Evolutionary conservation across 2,888 invertebrate species (phyloP).

Genomic region (Exephanes ischioxanthus): DNA sequence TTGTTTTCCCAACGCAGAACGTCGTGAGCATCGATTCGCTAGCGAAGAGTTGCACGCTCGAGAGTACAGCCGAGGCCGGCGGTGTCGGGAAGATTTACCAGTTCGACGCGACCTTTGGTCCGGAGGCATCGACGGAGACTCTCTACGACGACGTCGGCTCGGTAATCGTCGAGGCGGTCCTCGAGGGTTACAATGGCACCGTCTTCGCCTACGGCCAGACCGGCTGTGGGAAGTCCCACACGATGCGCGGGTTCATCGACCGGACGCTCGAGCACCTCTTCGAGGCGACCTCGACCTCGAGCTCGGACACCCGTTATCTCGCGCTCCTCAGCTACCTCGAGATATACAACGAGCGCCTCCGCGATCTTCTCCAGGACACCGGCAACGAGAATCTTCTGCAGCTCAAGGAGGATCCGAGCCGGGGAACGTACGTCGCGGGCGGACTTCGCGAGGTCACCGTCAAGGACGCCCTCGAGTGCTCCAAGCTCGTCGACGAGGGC

Average conservation of each 20-base stretch:
- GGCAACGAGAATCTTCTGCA: conserved; percentile 87
- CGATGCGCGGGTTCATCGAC: conserved; percentile 95
- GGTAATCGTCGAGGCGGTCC: conserved; percentile 89
- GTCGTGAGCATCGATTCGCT: conserved; percentile 88
- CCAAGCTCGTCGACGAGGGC: conserved; percentile 90
- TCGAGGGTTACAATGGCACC: conserved; percentile 97
- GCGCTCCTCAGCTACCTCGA: conserved; percentile 93
- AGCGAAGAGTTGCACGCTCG: conserved; percentile 86
- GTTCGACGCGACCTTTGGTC: conserved; percentile 94
- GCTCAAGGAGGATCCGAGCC: conserved; percentile 87
- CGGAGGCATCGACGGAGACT: conserved; percentile 92
- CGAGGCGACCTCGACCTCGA: conserved; percentile 92
- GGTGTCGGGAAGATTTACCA: conserved; percentile 81
- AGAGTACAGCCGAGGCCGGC: conserved; percentile 78
- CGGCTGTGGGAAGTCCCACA: conserved; percentile 96
- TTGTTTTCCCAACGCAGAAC: conserved; percentile 81
- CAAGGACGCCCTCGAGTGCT: conserved; percentile 92
- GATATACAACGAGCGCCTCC: conserved; percentile 94
- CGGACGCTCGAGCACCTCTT: conserved; percentile 95
- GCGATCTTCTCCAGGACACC: conserved; percentile 88
- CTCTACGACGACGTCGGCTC: conserved; percentile 93
- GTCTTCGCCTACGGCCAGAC: conserved; percentile 98
- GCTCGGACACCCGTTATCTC: conserved; percentile 89
- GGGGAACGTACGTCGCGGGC: conserved; percentile 89
- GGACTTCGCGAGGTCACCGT: conserved; percentile 86